A percentile compares a stretch with the other conserved stretches of the same genome.
phyloP scores from a whole-genome alignment of 2,888 invertebrate genomes.

The Nomada hirtipes region DNA sequence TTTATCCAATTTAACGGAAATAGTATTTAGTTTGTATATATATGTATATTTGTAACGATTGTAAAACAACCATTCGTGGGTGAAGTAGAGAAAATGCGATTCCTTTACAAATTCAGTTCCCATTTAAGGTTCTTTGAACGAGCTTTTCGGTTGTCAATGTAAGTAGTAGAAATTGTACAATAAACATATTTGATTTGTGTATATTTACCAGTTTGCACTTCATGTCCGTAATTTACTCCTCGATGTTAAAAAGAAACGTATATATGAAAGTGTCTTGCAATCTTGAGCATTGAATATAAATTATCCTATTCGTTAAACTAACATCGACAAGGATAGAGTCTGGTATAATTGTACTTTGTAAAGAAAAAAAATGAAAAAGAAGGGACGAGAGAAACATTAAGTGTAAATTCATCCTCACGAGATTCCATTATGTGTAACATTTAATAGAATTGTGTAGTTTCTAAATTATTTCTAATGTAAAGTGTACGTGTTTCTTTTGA shows the following conservation, averaged over 20 bases:
- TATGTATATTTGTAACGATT: constrained; percentile 76
- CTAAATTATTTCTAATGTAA: constrained; percentile 14
- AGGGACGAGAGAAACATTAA: neutral
- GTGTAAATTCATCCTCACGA: constrained; percentile 46
- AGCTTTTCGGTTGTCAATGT: constrained; percentile 77
- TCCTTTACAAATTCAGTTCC: constrained; percentile 68
- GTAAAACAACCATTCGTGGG: constrained; percentile 71
- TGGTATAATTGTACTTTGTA: constrained; percentile 49
- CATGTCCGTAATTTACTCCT: constrained; percentile 72
- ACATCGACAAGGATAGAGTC: constrained; percentile 54
- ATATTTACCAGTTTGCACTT: constrained; percentile 75
- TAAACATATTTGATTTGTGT: constrained; percentile 75
- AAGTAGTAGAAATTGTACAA: constrained; percentile 79
- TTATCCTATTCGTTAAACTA: constrained; percentile 49
- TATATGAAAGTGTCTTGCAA: constrained; percentile 56
- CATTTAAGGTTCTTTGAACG: constrained; percentile 73
- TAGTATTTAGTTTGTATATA: constrained; percentile 75
- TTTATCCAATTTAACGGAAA: constrained; percentile 63
- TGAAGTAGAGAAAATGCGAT: constrained; percentile 68
- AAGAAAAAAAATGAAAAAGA: constrained; percentile 20
- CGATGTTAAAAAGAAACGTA: constrained; percentile 56
- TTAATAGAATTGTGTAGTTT: constrained; percentile 8
- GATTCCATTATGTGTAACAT: constrained; percentile 32
- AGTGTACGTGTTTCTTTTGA: neutral
- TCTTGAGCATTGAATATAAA: constrained; percentile 49